phyloP scores from a whole-genome alignment of 2,888 invertebrate genomes.

The Agrenia bidenticulata region DNA sequence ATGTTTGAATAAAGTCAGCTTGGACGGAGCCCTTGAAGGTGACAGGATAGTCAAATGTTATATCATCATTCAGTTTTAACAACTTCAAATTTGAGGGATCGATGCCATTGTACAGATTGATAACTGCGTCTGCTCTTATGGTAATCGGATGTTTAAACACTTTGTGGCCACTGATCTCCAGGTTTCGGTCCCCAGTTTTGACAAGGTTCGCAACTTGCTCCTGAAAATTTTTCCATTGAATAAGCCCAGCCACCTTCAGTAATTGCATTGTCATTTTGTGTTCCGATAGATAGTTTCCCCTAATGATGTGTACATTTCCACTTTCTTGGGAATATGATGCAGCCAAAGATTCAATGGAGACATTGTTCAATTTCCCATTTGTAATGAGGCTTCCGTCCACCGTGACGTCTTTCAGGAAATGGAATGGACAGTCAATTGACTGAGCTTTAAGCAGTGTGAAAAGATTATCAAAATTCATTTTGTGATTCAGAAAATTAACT shows the following conservation, averaged over 20 bases:
- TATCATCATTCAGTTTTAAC: neutral
- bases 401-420: neutral
- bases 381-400: conserved; percentile 19
- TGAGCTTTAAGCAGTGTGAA: conserved; percentile 30
- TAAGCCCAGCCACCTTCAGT: neutral
- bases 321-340: neutral
- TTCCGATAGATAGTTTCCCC: neutral
- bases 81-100: neutral
- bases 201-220: neutral
- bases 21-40: neutral
- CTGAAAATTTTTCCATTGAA: conserved; percentile 1
- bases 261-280: neutral
- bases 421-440: conserved; percentile 13
- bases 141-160: neutral
- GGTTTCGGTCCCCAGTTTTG: conserved; percentile 3
- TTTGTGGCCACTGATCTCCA: conserved; percentile 9
- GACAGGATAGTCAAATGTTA: neutral
- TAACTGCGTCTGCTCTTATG: neutral
- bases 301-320: neutral
- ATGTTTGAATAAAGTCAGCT: neutral
- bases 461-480: conserved; percentile 17
- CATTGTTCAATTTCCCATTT: conserved; percentile 8
- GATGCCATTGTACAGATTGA: neutral
- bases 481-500: conserved; percentile 23
- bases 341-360: neutral